Base-by-base conservation (phyloP, 1,140 invertebrate species). In the Dreissena rostriformis region DNA sequence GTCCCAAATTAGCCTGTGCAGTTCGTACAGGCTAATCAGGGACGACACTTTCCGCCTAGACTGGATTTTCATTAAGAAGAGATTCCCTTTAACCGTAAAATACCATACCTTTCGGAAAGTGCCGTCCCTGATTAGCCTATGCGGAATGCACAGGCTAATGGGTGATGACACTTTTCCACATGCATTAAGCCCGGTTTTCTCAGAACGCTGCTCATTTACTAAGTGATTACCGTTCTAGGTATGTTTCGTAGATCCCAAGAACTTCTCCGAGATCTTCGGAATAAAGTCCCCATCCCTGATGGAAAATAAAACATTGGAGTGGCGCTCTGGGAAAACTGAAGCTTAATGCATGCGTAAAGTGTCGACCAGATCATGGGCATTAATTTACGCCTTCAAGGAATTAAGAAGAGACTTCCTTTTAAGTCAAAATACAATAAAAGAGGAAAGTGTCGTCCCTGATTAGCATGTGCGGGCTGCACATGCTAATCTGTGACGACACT, bases 281-380 rank as follows among this genome's bases (percentile, higher is more conserved):
- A 29, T 81, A 81, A 11, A 81, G 61, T 51, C 68, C 79, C 79
- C 79, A 81, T 12, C 79, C 79, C 79, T 81, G 55, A n/a, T n/a
- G n/a, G n/a, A 24, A 73, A 81, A 63, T 63, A n/a, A 2, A 39
- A 39, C 39, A 39, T 39, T 39, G 2, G 2, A 39, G 39, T 5
- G 4, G 39, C 39, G 8, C 8, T 39, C 39, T 2, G 8, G 8
- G 39, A 39, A 39, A 39, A 39, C n/a, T 39, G 39, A 8, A 8
- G 39, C 8, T 39, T 39, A 39, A 39, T 5, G 8, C 39, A 39
- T 39, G 39, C 39, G 39, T 8, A 39, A 39, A 39, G 39, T 39
- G 39, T 39, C 39, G 39, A 5, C 39, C 39, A 39, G 39, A 39
- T 39, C n/a, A n/a, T n/a, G n/a, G n/a, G n/a, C n/a, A n/a, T n/a